These are phyloP conservation scores for Himalopsyche kuldschensis DNA, from an alignment of 2,888 invertebrate species.

Conservation along the genomic window DNA sequence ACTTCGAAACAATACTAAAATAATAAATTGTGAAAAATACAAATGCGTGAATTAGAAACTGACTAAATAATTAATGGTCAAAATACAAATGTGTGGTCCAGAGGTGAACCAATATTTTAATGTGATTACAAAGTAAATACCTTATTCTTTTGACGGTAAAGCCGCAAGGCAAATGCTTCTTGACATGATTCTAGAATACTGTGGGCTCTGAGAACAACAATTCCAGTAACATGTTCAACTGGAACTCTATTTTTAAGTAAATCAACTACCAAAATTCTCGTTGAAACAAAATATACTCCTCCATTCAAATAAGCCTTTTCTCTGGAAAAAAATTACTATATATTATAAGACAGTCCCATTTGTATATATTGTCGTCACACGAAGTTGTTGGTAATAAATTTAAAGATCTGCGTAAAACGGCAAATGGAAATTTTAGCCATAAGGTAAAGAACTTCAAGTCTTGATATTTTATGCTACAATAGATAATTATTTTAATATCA, in stretches of 20 bases:
- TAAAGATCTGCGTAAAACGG: no score
- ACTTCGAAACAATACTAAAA: conserved; percentile 11
- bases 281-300: conserved; percentile 91
- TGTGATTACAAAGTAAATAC: conserved; percentile 47
- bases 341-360: no score
- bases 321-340: conserved; percentile 51
- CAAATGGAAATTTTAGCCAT: not conserved
- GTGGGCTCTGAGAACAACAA: conserved; percentile 90
- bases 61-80: no score
- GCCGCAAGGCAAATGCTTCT: conserved; percentile 90
- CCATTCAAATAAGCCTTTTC: conserved; percentile 86
- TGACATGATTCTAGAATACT: conserved; percentile 86
- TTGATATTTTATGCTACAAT: not conserved
- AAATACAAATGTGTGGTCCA: no score
- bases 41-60: not conserved
- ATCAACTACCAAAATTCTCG: conserved; percentile 94
- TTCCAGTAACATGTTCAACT: conserved; percentile 83
- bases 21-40: not conserved
- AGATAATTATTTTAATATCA: no score
- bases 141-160: conserved; percentile 92
- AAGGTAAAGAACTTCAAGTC: not conserved
- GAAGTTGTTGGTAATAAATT: not conserved
- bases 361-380: no score
- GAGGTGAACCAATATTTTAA: not conserved
- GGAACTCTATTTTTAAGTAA: conserved; percentile 90